Evolutionary conservation across 2,888 invertebrate genomes (phyloP).

Genomic region (Diadromus collaris): DNA sequence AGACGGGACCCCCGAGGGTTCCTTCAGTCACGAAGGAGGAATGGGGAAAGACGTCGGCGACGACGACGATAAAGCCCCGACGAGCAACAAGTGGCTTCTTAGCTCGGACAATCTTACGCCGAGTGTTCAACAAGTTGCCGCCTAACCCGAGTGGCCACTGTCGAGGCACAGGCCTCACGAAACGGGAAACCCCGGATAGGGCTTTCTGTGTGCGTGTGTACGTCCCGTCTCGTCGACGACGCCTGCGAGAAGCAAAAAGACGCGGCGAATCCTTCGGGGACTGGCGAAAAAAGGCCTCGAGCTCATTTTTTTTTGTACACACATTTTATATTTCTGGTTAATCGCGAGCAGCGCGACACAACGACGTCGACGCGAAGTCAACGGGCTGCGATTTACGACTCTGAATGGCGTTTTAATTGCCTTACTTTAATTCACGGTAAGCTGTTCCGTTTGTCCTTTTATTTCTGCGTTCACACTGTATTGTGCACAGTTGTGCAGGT

Average conservation of each 20-base stretch:
- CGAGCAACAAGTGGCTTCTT: constrained; percentile 79
- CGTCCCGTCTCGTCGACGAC: constrained; percentile 6
- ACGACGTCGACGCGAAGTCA: constrained; percentile 23
- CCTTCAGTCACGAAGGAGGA: constrained; percentile 31
- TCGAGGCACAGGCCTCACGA: constrained; percentile 4
- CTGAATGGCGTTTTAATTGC: constrained; percentile 40
- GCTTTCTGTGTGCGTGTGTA: not conserved
- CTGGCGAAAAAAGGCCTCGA: constrained; percentile 4
- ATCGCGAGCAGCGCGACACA: constrained; percentile 5
- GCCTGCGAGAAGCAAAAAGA: constrained; percentile 41
- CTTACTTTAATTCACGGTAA: constrained; percentile 37
- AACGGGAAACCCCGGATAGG: not conserved
- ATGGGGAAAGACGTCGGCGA: constrained; percentile 56
- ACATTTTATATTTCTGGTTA: constrained; percentile 35
- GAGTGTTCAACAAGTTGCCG: constrained; percentile 77
- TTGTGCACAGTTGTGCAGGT: constrained; percentile 11
- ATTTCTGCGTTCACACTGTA: constrained; percentile 5
- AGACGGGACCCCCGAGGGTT: constrained; percentile 68
- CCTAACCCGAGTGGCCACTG: constrained; percentile 25
- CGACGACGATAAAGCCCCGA: constrained; percentile 53
- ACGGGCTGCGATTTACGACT: constrained; percentile 58
- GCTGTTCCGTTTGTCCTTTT: constrained; percentile 33
- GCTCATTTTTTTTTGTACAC: constrained; percentile 10
- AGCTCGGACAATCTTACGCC: constrained; percentile 76
- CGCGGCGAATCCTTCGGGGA: constrained; percentile 46